Percentiles rank a stretch among this genome's conserved stretches.
These are phyloP conservation scores for Hydrochoerus hydrochaeris DNA, from an alignment of 2,113 vertebrate species.

Conservation along the genomic window DNA sequence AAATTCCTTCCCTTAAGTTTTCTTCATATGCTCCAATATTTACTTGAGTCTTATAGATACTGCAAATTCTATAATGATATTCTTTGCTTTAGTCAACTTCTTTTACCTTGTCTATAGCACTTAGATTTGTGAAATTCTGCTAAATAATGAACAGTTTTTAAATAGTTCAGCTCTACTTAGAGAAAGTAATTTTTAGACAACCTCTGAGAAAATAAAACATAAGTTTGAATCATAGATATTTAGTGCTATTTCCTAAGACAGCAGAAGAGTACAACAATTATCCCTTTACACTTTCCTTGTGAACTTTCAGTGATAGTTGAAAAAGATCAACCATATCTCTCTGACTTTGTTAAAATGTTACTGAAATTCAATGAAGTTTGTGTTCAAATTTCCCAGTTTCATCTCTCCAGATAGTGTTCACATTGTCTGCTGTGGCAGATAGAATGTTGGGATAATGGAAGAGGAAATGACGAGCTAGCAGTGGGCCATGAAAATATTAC, in stretches of 20 bases:
- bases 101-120: neutral
- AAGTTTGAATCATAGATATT: constrained; percentile 1
- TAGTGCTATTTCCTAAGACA: neutral
- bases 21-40: neutral
- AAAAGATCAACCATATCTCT: neutral
- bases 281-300: neutral
- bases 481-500: neutral
- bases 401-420: neutral
- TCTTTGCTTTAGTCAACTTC: neutral
- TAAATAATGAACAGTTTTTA: neutral
- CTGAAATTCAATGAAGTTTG: constrained; percentile 6
- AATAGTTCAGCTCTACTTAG: neutral
- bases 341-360: constrained; percentile 21
- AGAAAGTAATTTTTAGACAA: constrained; percentile 29
- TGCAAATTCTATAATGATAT: neutral
- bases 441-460: neutral
- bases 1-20: neutral
- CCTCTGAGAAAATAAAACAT: neutral
- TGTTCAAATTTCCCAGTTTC: neutral
- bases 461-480: neutral
- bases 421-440: neutral
- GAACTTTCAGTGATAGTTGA: neutral
- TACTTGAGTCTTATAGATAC: neutral
- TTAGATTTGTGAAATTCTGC: neutral
- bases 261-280: neutral